Evolutionary conservation across 37 sponge, comb jelly and placozoan species (phyloP), one percentile per base, ranked within the genome.

Genomic region (Halisarca cf. caerulea): DNA sequence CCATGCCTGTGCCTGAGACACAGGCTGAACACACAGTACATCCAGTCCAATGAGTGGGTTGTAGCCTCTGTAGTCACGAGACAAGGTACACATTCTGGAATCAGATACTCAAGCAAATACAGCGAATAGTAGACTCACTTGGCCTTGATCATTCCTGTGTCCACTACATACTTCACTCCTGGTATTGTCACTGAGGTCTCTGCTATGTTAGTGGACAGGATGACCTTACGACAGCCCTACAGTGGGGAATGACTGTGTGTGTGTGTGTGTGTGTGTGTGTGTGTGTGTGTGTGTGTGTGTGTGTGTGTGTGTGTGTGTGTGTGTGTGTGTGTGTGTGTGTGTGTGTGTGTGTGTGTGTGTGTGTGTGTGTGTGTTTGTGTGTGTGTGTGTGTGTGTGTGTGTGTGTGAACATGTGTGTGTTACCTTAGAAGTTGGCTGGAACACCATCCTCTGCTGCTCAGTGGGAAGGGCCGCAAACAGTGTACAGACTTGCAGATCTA

Each of bases 161-260:
- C 98, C n/a, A 97, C 73, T 32, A 97, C 98, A 80, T 91, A 91
- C 53, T 77, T 89, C 44, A 97, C 85, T 11, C 92, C 94, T 5
- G 94, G 90, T 23, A 97, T 91, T 7, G 98, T 97, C 66, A 97
- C 81, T 0, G 98, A 97, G 20, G 98, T 95, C 75, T 97, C 98
- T 7, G 98, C 98, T 44, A 97, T 89, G 62, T 97, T 97, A 9
- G 98, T 97, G 69, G 98, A 90, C 27, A 97, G 85, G 23, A 97
- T 88, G 23, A 97, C 88, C 84, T 97, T 97, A 3, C 98, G 89
- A 77, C 77, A 77, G 17, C 90, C 91, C 78, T 84, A 70, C 24
- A 21, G 51, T 0, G 6, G 28, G 51, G 8, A 0, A 24, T 23
- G 39, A 21, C 18, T 47, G 51, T 6, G 51, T 47, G 51, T 6